phyloP scores from a whole-genome alignment of 2,888 invertebrate genomes.

The Pammene aurita region DNA sequence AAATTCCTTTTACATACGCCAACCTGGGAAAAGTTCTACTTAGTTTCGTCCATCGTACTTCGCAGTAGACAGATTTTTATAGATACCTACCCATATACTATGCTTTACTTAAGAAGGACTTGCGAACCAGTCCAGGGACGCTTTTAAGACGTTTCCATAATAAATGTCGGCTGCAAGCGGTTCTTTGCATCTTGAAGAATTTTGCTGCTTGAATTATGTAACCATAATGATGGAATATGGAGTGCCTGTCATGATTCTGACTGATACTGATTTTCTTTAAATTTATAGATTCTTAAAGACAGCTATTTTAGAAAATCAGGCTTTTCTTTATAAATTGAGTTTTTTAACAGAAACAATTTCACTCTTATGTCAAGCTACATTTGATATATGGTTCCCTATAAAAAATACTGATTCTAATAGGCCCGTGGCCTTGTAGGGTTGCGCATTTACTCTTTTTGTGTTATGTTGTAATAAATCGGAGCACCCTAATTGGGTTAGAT shows the following conservation, averaged over 20 bases:
- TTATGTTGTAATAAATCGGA: conserved; percentile 3
- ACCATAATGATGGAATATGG: not conserved
- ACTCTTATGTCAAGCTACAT: too few species aligned
- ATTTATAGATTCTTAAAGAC: too few species aligned
- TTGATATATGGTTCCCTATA: too few species aligned
- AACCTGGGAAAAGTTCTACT: conserved; percentile 77
- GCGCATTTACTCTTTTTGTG: not conserved
- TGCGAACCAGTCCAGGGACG: conserved; percentile 70
- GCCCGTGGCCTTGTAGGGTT: not conserved
- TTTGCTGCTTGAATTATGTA: conserved; percentile 29
- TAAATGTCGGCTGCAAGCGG: conserved; percentile 59
- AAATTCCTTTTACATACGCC: conserved; percentile 75
- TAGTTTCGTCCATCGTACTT: conserved; percentile 70
- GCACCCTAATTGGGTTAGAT: not conserved
- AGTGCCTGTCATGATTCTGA: too few species aligned
- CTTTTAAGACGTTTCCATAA: conserved; percentile 73
- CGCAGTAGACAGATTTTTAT: conserved; percentile 48
- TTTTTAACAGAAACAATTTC: too few species aligned
- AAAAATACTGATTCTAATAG: not conserved
- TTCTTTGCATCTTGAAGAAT: conserved; percentile 46
- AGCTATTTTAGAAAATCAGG: too few species aligned
- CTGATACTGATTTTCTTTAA: too few species aligned
- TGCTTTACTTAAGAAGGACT: conserved; percentile 68
- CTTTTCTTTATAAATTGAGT: too few species aligned
- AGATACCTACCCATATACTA: conserved; percentile 42